Base-by-base conservation (phyloP, 2,888 invertebrate genomes). In the Clostera curtula region DNA sequence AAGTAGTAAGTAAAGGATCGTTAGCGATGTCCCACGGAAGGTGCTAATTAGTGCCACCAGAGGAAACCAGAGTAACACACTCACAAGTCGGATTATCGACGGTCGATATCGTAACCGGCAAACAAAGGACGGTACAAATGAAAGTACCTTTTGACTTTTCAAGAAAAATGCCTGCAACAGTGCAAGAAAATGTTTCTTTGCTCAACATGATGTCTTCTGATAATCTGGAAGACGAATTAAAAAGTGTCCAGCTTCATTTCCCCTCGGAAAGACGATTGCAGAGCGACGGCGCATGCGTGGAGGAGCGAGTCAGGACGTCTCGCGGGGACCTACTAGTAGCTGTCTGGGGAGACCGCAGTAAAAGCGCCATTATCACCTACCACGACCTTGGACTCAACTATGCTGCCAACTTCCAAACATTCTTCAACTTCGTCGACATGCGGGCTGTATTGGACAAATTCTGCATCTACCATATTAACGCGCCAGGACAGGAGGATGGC, bases 301-400 rank as follows among this genome's bases (percentile, higher is more conserved):
- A 84, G 45, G 91, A 93, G 55, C 88, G 93, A 62, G 93, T 98
- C 52, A 92, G 94, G 71, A 97, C 97, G 27, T 93, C 94, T 63
- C 92, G 92, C 71, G 98, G 98, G 40, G 91, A 92, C 54, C 84
- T 99, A 53, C 88, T 95, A 57, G 97, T 99, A 32, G 95, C 96
- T 35, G 92, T 98, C 51, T 95, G 97, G 73, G 99, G 98, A 40
- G 93, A 96, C 74, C 89, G 93, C 50, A 88, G 88, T 54, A 96
- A 95, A 79, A 95, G 94, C 43, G 95, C 97, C 50, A 96, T 99
- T 58, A 56, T 99, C 61, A 99, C 99, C 46, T 98, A 97, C 84
- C 99, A 99, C 83, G 99, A 99, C 87, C 89, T 99, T 76, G 99
- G 99, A 58, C 91, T 99, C 53, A 99, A 98, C 80, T 97, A 94